Percentiles rank a stretch among this genome's conserved stretches.
These are phyloP conservation scores for Drosophila fuyamai DNA, from an alignment of 1,140 invertebrate species.

Conservation along the genomic window DNA sequence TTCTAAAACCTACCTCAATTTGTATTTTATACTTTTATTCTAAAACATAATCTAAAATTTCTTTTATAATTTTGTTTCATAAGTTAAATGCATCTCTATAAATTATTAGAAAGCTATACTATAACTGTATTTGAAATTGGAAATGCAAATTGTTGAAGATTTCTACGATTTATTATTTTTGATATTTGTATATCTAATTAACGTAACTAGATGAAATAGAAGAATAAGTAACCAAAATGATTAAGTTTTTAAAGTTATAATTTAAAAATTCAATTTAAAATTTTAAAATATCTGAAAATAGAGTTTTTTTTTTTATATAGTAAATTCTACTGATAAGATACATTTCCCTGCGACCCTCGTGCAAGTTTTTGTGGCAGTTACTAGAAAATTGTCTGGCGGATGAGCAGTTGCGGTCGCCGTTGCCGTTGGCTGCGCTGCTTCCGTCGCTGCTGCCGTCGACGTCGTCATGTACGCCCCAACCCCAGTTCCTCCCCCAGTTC, in stretches of 20 bases:
- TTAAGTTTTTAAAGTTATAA: too few species aligned
- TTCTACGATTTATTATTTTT: too few species aligned
- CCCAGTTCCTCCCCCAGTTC: neutral
- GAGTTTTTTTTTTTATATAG: too few species aligned
- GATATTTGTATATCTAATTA: too few species aligned
- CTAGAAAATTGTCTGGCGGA: constrained; percentile 56
- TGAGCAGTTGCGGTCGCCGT: constrained; percentile 52
- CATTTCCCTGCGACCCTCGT: constrained; percentile 15
- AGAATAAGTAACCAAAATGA: too few species aligned
- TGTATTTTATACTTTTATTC: neutral
- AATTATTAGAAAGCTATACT: too few species aligned
- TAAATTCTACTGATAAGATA: constrained; percentile 9
- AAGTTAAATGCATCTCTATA: neutral
- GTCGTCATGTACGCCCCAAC: constrained; percentile 27
- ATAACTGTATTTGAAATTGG: too few species aligned
- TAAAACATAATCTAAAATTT: too few species aligned
- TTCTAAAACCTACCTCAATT: constrained; percentile 15
- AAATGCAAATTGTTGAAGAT: too few species aligned
- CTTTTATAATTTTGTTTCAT: too few species aligned
- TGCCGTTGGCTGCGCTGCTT: constrained; percentile 13
- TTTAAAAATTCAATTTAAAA: neutral
- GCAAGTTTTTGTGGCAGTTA: constrained; percentile 40
- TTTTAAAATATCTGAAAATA: too few species aligned
- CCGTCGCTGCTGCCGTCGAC: constrained; percentile 18
- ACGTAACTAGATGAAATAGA: too few species aligned